Evolutionary conservation across 2,113 vertebrate species (phyloP).

Genomic region (Tyrannus savana): DNA sequence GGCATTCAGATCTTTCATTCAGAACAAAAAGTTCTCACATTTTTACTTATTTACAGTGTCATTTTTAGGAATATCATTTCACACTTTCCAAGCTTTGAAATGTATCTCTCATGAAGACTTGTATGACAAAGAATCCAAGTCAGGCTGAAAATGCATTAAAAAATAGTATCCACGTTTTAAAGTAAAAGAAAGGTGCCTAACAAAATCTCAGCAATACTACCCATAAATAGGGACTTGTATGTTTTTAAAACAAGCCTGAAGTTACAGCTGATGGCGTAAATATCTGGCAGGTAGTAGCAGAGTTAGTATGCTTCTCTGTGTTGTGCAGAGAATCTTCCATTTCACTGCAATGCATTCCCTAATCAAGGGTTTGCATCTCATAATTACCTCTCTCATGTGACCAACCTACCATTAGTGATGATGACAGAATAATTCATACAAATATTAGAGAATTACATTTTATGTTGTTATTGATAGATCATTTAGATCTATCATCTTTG

Average conservation of each 20-base stretch:
- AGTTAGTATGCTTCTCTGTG: not conserved
- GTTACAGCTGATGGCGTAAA: not conserved
- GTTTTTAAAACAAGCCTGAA: not conserved
- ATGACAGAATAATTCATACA: not conserved
- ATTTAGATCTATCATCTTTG: not conserved
- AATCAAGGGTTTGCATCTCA: not conserved
- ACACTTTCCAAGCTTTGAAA: not conserved
- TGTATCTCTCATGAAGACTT: not conserved
- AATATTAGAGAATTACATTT: not conserved
- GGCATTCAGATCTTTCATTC: not conserved
- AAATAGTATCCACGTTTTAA: not conserved
- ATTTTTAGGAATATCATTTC: conserved; percentile 2
- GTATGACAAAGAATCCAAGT: not conserved
- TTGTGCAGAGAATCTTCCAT: not conserved
- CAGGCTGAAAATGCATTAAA: not conserved
- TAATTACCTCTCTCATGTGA: not conserved
- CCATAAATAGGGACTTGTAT: not conserved
- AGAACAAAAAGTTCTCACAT: not conserved
- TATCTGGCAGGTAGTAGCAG: not conserved
- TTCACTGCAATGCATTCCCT: not conserved
- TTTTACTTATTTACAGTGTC: not conserved
- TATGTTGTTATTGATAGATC: not conserved
- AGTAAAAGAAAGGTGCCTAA: not conserved
- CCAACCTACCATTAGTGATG: not conserved
- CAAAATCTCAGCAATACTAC: not conserved